These are phyloP conservation scores for Garra rufa DNA, from an alignment of 2,113 vertebrate genomes.

Conservation along the genomic window DNA sequence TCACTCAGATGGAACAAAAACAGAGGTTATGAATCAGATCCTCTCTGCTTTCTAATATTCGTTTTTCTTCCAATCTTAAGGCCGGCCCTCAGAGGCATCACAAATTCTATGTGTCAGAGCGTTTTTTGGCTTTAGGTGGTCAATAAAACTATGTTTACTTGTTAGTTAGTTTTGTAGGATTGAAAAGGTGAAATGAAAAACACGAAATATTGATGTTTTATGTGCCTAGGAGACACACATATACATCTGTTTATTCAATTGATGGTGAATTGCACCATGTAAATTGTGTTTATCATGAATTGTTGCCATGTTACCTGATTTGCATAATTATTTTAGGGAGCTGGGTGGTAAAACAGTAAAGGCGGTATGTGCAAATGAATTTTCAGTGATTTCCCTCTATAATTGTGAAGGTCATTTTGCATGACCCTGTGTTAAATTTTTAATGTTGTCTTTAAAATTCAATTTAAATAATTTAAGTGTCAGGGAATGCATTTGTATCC, in stretches of 20 bases:
- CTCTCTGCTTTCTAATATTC: neutral
- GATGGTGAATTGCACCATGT: neutral
- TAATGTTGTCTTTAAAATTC: neutral
- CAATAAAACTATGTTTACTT: constrained; percentile 35
- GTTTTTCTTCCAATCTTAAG: neutral
- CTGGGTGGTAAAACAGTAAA: neutral
- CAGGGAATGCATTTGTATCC: neutral
- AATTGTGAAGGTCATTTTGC: neutral
- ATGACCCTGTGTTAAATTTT: neutral
- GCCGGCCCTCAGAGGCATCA: neutral
- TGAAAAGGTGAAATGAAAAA: neutral
- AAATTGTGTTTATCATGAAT: neutral
- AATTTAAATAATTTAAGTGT: neutral
- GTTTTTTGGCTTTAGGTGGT: constrained; percentile 16
- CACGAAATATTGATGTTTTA: neutral
- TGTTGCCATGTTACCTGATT: neutral
- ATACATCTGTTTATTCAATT: neutral
- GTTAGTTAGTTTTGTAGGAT: constrained; percentile 4
- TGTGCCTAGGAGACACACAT: neutral
- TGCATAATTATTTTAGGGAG: neutral
- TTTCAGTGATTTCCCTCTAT: neutral
- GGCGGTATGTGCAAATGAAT: neutral
- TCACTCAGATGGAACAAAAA: neutral
- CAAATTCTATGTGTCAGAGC: neutral
- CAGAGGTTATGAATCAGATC: constrained; percentile 3